A percentile compares a stretch with the other conserved stretches of the same genome.
phyloP scores from a whole-genome alignment of 2,797 vertebrate genomes.

The Meriones psammophilus region DNA sequence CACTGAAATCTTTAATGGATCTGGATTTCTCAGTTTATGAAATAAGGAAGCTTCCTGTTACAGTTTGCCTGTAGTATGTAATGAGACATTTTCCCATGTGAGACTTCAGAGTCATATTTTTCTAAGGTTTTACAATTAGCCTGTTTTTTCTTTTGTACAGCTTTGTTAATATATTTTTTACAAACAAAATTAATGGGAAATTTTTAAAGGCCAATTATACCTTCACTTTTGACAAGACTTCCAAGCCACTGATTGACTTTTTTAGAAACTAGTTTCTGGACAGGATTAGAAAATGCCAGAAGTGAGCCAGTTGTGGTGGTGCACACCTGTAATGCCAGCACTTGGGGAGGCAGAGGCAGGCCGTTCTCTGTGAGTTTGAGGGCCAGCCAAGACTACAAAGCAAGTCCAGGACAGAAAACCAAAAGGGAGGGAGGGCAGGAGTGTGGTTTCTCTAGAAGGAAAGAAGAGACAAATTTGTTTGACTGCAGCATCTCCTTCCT shows the following conservation, averaged over 20 bases:
- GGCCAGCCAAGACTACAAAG: too few species aligned
- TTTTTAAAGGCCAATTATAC: slow-evolving; percentile 27
- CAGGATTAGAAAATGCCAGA: not conserved
- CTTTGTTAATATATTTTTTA: slow-evolving; percentile 38
- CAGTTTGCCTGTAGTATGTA: not conserved
- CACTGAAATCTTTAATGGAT: slow-evolving; percentile 5
- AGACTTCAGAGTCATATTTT: not conserved
- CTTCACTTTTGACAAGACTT: slow-evolving; percentile 35
- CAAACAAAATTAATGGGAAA: slow-evolving; percentile 8
- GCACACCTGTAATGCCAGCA: too few species aligned
- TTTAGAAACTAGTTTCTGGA: slow-evolving; percentile 26
- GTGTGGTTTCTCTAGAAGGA: not conserved
- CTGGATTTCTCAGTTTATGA: slow-evolving; percentile 30
- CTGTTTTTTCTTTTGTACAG: not conserved
- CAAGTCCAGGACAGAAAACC: too few species aligned
- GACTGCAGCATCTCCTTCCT: not conserved
- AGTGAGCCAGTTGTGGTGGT: not conserved
- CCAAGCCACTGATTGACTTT: not conserved
- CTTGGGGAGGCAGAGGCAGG: too few species aligned
- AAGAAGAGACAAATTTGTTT: slow-evolving; percentile 19
- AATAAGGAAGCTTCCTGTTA: slow-evolving; percentile 7
- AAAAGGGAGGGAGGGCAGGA: too few species aligned
- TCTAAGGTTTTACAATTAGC: slow-evolving; percentile 3
- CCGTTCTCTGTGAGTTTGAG: too few species aligned
- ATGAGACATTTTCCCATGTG: not conserved